These are phyloP conservation scores for Agrenia bidenticulata DNA, from an alignment of 2,888 invertebrate species.

Conservation along the genomic window DNA sequence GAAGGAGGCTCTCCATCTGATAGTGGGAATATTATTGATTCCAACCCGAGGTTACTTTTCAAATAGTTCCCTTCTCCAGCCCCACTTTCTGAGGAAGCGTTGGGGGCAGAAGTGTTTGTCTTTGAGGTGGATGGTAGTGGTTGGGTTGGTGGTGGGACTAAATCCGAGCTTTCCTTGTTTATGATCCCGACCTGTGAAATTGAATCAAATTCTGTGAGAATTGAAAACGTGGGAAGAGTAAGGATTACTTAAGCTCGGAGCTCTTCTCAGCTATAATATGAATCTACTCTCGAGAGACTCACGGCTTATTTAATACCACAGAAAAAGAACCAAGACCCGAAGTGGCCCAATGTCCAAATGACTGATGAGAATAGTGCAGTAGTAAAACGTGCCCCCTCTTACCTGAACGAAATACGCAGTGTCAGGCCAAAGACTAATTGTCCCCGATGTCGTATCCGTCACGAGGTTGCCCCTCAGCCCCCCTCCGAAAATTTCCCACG, in stretches of 20 bases:
- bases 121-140: neutral
- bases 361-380: no score
- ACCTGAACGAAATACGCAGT: slow-evolving; percentile 79
- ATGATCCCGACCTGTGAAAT: slow-evolving; percentile 2
- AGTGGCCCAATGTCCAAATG: no score
- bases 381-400: slow-evolving; percentile 45
- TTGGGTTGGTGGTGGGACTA: neutral
- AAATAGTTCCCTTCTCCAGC: slow-evolving; percentile 9
- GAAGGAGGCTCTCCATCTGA: slow-evolving; percentile 35
- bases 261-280: no score
- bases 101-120: no score
- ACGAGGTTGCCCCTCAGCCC: slow-evolving; percentile 77
- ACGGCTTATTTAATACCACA: no score
- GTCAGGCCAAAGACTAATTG: slow-evolving; percentile 76
- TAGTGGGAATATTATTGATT: slow-evolving; percentile 45
- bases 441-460: slow-evolving; percentile 76
- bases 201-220: no score
- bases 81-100: slow-evolving; percentile 14
- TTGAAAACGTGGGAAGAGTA: no score
- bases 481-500: slow-evolving; percentile 81
- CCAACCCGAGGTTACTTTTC: slow-evolving; percentile 3
- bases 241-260: no score
- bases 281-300: no score
- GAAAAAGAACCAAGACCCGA: no score
- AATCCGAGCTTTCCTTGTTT: neutral